Evolutionary conservation across 2,888 invertebrate genomes (phyloP), one percentile per base, ranked within the genome.

Genomic region (Perizoma flavofasciatum): DNA sequence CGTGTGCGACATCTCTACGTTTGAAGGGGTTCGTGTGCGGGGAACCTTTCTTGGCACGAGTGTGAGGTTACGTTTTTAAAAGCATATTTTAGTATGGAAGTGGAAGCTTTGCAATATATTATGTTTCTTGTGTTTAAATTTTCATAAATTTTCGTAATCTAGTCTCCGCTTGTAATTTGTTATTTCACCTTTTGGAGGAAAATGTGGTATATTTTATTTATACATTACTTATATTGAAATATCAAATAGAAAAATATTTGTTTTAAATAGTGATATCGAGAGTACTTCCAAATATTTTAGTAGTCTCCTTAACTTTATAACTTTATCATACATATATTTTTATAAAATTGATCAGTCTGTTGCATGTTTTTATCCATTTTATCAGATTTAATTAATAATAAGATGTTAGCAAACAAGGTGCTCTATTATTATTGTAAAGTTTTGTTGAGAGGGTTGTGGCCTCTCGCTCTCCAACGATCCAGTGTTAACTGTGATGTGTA

Each of bases 401-500:
- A 85, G 86, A 78, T 22, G 79, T 84, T 85, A 85, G 84, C 85
- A 76, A 89, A 81, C 81, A 81, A 88, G 90, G 90, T 89, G 90
- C 90, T 90, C 85, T 89, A 86, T 85, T 85, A 75, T 83, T 83
- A 55, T 22, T 22, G 22, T 63, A 86, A 85, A 78, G 79, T 89
- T 88, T 79, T 77, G 85, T 88, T 85, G 71, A 74, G 87, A 82
- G 87, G 88, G 88, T 76, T 85, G 74, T 75, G 84, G 86, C 81
- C 87, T 84, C 88, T 87, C 84, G 83, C 78, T 80, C 85, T 83
- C 85, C 89, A 86, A 88, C 89, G 89, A 89, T 89, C 90, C 91
- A 88, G 90, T 90, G 89, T 85, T 87, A 49, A 52, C 62, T 83
- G 85, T 89, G 89, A 90, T 91, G 91, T 91, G 90, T 91, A 89